Conservation (phyloP, 2,888 invertebrate species). For the Pantelozetes paolii region DNA sequence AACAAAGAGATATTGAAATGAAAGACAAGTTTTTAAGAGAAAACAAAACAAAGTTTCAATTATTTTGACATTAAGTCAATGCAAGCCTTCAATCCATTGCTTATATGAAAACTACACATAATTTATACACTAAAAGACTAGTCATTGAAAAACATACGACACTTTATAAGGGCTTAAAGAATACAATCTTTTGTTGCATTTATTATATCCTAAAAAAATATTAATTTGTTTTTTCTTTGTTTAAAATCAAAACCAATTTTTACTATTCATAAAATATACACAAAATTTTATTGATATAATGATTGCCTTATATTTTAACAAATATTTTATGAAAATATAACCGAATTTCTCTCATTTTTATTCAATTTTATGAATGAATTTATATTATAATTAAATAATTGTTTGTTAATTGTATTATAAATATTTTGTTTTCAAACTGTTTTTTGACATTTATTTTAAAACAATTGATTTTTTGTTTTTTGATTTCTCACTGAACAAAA, state of each 20-base stretch:
- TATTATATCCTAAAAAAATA: not conserved
- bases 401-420: not conserved
- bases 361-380: not conserved
- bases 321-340: not conserved
- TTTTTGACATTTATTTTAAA: not conserved
- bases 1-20: too few species aligned
- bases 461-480: conserved; percentile 6
- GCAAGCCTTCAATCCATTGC: not conserved
- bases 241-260: not conserved
- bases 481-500: not conserved
- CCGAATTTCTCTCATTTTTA: conserved; percentile 4
- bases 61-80: too few species aligned
- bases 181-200: not conserved
- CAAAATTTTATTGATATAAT: not conserved
- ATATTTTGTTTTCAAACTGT: not conserved
- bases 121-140: not conserved
- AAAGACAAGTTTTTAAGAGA: too few species aligned
- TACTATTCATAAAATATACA: not conserved
- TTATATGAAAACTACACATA: not conserved
- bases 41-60: too few species aligned
- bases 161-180: not conserved
- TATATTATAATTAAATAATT: conserved; percentile 3
- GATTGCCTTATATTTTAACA: conserved; percentile 18
- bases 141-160: not conserved
- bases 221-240: not conserved